Evolutionary conservation across 2,888 invertebrate species (phyloP), one percentile per base, ranked within the genome.

Genomic region (Limnephilus marmoratus): DNA sequence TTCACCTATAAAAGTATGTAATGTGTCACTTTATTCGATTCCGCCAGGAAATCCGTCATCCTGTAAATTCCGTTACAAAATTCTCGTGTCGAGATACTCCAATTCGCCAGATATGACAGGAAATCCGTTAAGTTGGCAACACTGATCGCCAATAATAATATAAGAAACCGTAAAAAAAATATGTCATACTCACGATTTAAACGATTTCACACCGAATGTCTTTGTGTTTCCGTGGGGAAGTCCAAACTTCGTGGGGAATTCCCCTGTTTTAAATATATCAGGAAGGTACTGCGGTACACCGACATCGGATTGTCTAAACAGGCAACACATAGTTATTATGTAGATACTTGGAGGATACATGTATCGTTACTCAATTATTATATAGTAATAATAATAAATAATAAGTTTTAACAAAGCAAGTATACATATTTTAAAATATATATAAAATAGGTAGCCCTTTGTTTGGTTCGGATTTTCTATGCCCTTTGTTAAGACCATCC

Each of bases 221-320:
- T 90, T 91, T 68, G 80, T 85, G 9, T 53, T 81, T n/a, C 90
- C 29, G 68, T 68, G 53, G 86, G 31, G 92, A 90, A 41, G n/a
- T 86, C 90, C 91, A 18, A 45, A 86, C 81, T 93, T 93, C 31
- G 81, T 80, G 4, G 88, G 81, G 34, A 89, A 89, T 37, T 81
- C 80, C 24, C 88, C 88, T 18, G 88, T 80, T n/a, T 90, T 89
- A 49, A 93, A 87, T 86, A 91, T 87, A 13, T 90, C 85, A 31
- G 93, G 93, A 3, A 93, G 24, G 89, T 93, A 86, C 18, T 90
- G 34, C 7, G 93, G 93, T 1, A 93, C 82, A 11, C 93, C 92
- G 24, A 92, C 90, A 92, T 93, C 93, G 15, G 93, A 91, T 68
- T 83, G 90, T 53, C 93, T 92, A 85, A 34, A 53, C 34, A 82